phyloP scores from a whole-genome alignment of 2,113 vertebrate species.

The Phoxinus phoxinus region DNA sequence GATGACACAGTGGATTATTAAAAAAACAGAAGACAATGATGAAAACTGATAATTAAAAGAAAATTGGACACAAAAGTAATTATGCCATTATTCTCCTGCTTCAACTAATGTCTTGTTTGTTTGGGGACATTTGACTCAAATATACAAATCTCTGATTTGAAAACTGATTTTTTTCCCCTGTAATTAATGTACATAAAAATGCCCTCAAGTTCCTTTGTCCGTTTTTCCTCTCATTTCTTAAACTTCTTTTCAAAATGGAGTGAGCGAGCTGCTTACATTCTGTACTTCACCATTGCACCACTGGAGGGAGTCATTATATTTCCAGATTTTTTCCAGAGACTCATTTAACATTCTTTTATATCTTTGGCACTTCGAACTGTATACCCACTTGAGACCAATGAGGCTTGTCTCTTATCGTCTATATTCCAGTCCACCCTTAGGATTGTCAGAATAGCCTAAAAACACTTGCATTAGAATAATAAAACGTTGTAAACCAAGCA shows the following conservation, averaged over 20 bases:
- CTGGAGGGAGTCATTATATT: constrained; percentile 22
- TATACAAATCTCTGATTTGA: neutral
- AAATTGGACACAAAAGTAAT: neutral
- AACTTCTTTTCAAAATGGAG: neutral
- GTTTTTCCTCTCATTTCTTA: neutral
- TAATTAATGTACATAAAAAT: neutral
- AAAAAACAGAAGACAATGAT: neutral
- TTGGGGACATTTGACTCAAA: neutral
- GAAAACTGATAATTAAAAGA: neutral
- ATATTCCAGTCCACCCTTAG: neutral
- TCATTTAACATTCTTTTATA: neutral
- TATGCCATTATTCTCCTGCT: neutral
- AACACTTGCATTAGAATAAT: constrained; percentile 16
- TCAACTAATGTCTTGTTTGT: neutral
- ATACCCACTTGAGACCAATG: neutral
- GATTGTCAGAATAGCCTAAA: neutral
- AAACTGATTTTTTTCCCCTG: neutral
- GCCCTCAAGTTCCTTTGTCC: neutral
- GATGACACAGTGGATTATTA: neutral
- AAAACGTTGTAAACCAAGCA: constrained; percentile 3
- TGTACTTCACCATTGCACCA: neutral
- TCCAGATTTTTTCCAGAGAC: neutral
- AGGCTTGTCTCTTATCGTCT: neutral
- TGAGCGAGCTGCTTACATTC: neutral
- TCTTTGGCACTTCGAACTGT: neutral